Evolutionary conservation across 2,888 invertebrate species (phyloP).

Genomic region (Eretmocerus hayati): DNA sequence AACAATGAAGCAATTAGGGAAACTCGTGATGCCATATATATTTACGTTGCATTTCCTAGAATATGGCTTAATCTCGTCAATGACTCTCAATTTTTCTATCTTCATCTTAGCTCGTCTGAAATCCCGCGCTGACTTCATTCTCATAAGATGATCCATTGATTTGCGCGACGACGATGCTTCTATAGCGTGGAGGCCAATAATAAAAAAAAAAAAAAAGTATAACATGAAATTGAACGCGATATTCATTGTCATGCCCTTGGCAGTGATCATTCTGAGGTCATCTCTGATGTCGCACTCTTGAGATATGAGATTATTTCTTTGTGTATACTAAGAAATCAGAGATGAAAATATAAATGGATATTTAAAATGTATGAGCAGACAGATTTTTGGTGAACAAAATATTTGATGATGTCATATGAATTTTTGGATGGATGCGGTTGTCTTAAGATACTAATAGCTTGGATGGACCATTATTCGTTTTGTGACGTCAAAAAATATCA

Average conservation of each 20-base stretch:
- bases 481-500: too few species aligned
- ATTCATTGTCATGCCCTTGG: conserved; percentile 8
- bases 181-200: background rate
- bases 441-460: too few species aligned
- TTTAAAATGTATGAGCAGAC: too few species aligned
- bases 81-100: conserved; percentile 3
- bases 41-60: conserved; percentile 5
- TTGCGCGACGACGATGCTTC: background rate
- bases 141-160: conserved; percentile 11
- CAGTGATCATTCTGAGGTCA: conserved; percentile 10
- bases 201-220: background rate
- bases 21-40: background rate
- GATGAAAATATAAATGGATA: too few species aligned
- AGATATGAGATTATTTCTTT: too few species aligned
- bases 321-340: too few species aligned
- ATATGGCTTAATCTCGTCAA: background rate
- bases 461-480: too few species aligned
- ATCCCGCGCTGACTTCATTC: background rate
- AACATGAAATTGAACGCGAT: background rate
- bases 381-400: too few species aligned
- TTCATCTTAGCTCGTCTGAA: background rate
- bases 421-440: too few species aligned
- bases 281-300: background rate
- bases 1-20: background rate
- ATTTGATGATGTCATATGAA: too few species aligned